Evolutionary conservation across 2,888 invertebrate species (phyloP).

Genomic region (Mesopsocus fuscifrons): DNA sequence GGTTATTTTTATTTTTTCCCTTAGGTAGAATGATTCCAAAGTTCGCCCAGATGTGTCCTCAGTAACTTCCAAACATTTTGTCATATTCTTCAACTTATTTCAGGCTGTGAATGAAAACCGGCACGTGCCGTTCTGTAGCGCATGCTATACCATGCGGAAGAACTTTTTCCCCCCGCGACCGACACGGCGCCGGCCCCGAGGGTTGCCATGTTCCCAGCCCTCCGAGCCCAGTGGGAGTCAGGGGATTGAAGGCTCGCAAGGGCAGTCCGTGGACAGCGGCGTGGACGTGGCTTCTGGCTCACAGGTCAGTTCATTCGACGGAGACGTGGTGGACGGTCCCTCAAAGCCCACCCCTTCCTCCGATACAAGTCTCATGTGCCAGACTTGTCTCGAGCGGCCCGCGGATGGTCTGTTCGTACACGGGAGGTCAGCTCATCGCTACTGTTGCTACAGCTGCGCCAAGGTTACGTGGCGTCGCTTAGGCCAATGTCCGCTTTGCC

Average conservation of each 20-base stretch:
- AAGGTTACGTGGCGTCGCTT: not conserved
- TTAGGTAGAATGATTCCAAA: too few relatives aligned
- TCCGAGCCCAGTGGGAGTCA: too few relatives aligned
- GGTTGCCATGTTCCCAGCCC: too few relatives aligned
- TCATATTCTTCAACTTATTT: too few relatives aligned
- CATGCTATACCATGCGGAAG: not conserved
- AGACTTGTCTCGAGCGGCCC: not conserved
- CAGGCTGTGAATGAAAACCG: not conserved
- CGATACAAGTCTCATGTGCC: not conserved
- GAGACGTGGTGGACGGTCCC: not conserved
- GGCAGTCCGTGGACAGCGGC: too few relatives aligned
- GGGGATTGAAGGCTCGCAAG: too few relatives aligned
- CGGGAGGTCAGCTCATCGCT: not conserved
- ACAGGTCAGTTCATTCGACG: too few relatives aligned
- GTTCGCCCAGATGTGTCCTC: too few relatives aligned
- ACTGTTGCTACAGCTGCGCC: conserved; percentile 2
- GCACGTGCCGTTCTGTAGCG: not conserved
- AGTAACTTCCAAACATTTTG: too few relatives aligned
- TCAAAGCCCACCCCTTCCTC: not conserved
- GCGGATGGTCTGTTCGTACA: conserved; percentile 1
- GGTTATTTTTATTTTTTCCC: too few relatives aligned
- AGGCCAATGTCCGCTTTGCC: not conserved
- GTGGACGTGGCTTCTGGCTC: too few relatives aligned
- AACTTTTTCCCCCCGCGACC: conserved; percentile 2
- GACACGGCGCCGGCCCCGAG: not conserved